Evolutionary conservation across 2,888 invertebrate species (phyloP), one percentile per base, ranked within the genome.

Genomic region (Hydroisotoma schaefferi): DNA sequence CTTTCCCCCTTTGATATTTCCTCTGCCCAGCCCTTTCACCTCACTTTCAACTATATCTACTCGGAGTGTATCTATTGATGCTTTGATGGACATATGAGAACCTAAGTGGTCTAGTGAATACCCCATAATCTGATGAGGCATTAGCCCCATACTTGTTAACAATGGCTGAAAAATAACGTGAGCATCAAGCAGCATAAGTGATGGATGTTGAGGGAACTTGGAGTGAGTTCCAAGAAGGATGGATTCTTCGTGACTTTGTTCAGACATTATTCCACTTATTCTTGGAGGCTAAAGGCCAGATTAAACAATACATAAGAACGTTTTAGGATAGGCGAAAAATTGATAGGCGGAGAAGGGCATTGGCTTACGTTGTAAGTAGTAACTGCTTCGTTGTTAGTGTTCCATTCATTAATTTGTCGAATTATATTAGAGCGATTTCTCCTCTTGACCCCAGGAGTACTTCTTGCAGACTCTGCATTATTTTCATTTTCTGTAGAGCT

Each of bases 1-100:
- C 54, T 57, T 55, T 15, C 53, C 53, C 6, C 53, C 53, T 25
- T 53, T 53, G 5, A 53, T 40, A 25, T 27, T 53, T 54, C 71
- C 60, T 60, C 68, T 53, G 37, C 70, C 65, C 6, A 68, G 54
- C 1, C 67, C 68, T 48, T 69, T 71, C 2, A 66, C 70, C 76
- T 94, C 94, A 73, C 94, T 91, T 69, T 95, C 94, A 4, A 94
- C 92, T 76, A 97, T 95, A 77, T 95, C 92, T 61, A 95, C 90
- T 68, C 90, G 84, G 80, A 95, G 85, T 5, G 87, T 84, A 73
- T 94, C 93, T 79, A 95, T 86, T 74, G 87, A 86, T 5, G 90
- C 90, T 66, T 88, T 85, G 49, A 91, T 80, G 3, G 90, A 88
- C 67, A 91, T 80, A 78, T 90, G 90, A 27, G 90, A 93, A 43